Percentiles rank a stretch among this genome's conserved stretches.
Conservation (phyloP, 2,888 invertebrate species). For the Ethmia dodecea region DNA sequence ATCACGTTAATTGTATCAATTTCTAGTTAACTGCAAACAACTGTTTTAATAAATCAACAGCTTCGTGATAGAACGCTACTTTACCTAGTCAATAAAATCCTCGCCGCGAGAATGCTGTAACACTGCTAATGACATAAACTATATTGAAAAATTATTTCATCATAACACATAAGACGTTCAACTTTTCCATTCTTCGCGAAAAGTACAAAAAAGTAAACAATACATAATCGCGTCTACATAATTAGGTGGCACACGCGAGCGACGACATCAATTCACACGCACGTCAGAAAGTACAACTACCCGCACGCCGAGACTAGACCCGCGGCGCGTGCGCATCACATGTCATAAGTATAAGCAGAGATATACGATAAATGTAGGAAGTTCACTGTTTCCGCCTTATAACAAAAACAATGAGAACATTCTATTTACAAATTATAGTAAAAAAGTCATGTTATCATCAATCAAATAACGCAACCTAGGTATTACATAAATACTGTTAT, state of each 20-base stretch:
- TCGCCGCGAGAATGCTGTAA: conserved; percentile 12
- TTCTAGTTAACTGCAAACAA: conserved; percentile 1
- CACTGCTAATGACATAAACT: conserved; percentile 34
- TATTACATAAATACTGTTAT: conserved; percentile 10
- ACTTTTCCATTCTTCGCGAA: conserved; percentile 62
- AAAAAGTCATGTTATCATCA: background rate
- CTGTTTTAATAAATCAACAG: conserved; percentile 3
- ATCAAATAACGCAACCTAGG: no score
- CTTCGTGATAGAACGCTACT: conserved; percentile 10
- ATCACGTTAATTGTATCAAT: conserved; percentile 2
- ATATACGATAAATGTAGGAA: conserved; percentile 8
- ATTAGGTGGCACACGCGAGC: conserved; percentile 51
- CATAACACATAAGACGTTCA: conserved; percentile 52
- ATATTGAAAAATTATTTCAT: conserved; percentile 37
- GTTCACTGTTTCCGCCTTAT: conserved; percentile 17
- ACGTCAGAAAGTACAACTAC: no score
- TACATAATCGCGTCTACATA: conserved; percentile 50
- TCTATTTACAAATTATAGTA: conserved; percentile 20
- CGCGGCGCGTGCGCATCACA: no score
- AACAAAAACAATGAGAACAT: conserved; percentile 26
- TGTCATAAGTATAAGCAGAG: no score
- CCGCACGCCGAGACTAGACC: background rate
- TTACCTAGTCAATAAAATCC: conserved; percentile 4
- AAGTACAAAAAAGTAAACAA: conserved; percentile 57
- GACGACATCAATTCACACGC: conserved; percentile 23